Percentiles rank a stretch among this genome's conserved stretches.
These are phyloP conservation scores for Epizoanthus illoricatus DNA, from an alignment of 92 coral and sea anemone species.

Conservation along the genomic window DNA sequence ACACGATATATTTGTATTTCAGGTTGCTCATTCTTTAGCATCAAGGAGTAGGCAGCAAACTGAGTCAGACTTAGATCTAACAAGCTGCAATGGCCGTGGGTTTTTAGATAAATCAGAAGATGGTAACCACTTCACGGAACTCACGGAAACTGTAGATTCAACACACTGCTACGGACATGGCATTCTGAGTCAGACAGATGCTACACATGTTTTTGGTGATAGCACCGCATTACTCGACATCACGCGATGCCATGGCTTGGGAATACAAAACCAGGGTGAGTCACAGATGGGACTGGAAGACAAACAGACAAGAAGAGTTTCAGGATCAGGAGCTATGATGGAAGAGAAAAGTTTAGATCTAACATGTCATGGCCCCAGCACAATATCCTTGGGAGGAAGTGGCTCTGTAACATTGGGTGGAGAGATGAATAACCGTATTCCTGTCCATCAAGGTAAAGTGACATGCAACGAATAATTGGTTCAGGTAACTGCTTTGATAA, in stretches of 20 bases:
- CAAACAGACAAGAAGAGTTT: not conserved
- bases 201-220: conserved; percentile 1
- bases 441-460: conserved; percentile 9
- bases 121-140: not conserved
- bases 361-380: conserved; percentile 26
- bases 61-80: conserved; percentile 33
- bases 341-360: conserved; percentile 15
- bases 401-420: not conserved
- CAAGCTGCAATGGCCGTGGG: conserved; percentile 47
- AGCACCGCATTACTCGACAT: conserved; percentile 1
- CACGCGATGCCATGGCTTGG: conserved; percentile 32
- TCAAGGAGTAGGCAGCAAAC: not conserved
- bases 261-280: conserved; percentile 7
- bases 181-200: not conserved
- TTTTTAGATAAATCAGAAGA: conserved; percentile 16
- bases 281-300: not conserved
- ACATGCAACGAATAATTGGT: not conserved
- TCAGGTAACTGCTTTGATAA: not conserved
- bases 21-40: conserved; percentile 6
- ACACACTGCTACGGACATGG: conserved; percentile 27
- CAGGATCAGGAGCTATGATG: not conserved
- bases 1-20: not conserved
- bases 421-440: not conserved
- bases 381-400: not conserved
- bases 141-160: not conserved